Conservation (phyloP, 1,140 invertebrate species). For the Eupristina koningsbergeri region DNA sequence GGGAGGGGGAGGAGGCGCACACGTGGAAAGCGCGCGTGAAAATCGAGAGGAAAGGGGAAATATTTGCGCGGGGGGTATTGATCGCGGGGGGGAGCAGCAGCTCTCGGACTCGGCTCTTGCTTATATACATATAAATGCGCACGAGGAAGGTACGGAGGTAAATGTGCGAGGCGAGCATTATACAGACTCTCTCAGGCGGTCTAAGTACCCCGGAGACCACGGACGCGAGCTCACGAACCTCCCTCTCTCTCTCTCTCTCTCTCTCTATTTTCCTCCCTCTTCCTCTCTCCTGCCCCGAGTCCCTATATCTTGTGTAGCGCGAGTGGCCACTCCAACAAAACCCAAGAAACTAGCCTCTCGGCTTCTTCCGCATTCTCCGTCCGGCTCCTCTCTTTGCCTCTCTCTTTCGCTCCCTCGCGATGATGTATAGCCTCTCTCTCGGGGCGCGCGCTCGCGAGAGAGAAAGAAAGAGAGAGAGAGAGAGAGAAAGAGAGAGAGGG, state of each 20-base stretch:
- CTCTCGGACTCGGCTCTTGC: neutral
- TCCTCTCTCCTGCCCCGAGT: neutral
- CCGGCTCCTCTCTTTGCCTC: conserved; percentile 43
- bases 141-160: neutral
- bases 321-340: conserved; percentile 33
- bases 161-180: conserved; percentile 23
- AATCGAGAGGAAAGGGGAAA: neutral
- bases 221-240: conserved; percentile 13
- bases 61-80: neutral
- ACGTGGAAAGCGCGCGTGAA: neutral
- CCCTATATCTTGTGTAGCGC: conserved; percentile 30
- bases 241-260: conserved; percentile 38
- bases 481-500: neutral
- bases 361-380: conserved; percentile 46
- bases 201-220: conserved; percentile 39
- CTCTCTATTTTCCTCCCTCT: conserved; percentile 5
- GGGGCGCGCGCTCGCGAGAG: neutral
- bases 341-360: conserved; percentile 39
- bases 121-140: conserved; percentile 3
- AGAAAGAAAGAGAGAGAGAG: too few species aligned
- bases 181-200: conserved; percentile 31
- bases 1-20: neutral
- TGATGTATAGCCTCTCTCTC: conserved; percentile 36
- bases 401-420: conserved; percentile 42
- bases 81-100: neutral